Conservation (phyloP, 2,797 vertebrate genomes). For the Menidia menidia region DNA sequence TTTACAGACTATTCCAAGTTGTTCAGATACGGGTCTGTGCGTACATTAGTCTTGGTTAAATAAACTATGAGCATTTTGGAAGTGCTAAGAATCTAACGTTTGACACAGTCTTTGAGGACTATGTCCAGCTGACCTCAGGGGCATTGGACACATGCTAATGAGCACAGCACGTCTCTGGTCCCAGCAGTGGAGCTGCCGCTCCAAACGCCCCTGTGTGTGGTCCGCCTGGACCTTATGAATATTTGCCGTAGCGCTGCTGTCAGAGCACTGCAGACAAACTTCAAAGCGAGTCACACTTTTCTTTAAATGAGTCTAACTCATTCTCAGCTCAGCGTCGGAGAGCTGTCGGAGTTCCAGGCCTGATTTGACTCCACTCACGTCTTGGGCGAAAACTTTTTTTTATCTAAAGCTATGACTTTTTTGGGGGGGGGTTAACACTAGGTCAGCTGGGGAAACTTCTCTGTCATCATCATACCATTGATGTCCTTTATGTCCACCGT, state of each 20-base stretch:
- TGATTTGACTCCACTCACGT: slow-evolving; percentile 37
- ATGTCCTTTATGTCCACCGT: slow-evolving; percentile 95
- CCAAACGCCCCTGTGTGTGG: slow-evolving; percentile 29
- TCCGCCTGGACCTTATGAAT: slow-evolving; percentile 20
- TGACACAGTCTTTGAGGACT: slow-evolving; percentile 2
- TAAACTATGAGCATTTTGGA: slow-evolving; percentile 5
- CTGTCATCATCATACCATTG: slow-evolving; percentile 83
- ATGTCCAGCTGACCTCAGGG: slow-evolving; percentile 17
- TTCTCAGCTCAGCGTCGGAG: slow-evolving; percentile 42
- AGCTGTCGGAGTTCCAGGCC: slow-evolving; percentile 34
- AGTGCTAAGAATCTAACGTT: slow-evolving; percentile 8
- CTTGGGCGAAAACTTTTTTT: background rate
- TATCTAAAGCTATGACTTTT: slow-evolving; percentile 2
- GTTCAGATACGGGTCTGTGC: background rate
- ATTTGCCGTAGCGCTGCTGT: slow-evolving; percentile 37
- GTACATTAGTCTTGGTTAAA: slow-evolving; percentile 2
- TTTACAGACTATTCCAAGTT: background rate
- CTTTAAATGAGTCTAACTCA: slow-evolving; percentile 51
- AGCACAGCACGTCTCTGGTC: slow-evolving; percentile 22
- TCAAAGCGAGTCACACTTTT: slow-evolving; percentile 60
- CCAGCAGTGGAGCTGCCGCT: slow-evolving; percentile 21
- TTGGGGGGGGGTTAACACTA: background rate
- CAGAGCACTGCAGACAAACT: slow-evolving; percentile 36
- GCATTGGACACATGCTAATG: background rate
- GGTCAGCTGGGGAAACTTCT: slow-evolving; percentile 14